Evolutionary conservation across 1,140 invertebrate genomes (phyloP).

Genomic region (Acyrthosiphon pisum): DNA sequence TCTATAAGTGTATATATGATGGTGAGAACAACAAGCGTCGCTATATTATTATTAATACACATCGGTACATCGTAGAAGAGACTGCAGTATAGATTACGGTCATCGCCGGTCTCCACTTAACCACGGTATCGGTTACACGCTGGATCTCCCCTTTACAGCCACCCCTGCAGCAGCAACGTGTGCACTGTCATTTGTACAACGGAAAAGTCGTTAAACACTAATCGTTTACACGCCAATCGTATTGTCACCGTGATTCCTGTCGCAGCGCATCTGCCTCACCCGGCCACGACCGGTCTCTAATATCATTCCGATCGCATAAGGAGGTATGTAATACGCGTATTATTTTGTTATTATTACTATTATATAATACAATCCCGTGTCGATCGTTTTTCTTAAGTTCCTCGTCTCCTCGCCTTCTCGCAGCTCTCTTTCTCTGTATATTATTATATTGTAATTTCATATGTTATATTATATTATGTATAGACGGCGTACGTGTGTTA

Average conservation of each 20-base stretch:
- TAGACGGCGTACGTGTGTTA: neutral
- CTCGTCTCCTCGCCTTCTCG: neutral
- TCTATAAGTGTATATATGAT: neutral
- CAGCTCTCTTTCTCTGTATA: neutral
- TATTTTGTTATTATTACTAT: neutral
- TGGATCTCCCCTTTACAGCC: neutral
- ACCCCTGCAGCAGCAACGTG: neutral
- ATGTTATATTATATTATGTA: neutral
- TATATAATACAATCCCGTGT: neutral
- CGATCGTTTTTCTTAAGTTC: neutral
- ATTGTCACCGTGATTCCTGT: slow-evolving; percentile 16
- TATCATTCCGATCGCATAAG: neutral
- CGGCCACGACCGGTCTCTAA: neutral
- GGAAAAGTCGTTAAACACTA: slow-evolving; percentile 24
- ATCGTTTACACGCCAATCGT: neutral
- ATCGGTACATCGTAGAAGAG: neutral
- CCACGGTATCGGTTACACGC: neutral
- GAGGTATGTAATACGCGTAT: neutral
- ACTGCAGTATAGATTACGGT: neutral
- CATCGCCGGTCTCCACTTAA: neutral
- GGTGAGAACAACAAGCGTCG: neutral
- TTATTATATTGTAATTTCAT: neutral
- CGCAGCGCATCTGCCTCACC: neutral
- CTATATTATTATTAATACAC: too few species aligned
- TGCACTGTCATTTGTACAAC: neutral